Percentiles rank a stretch among this genome's conserved stretches.
Evolutionary conservation across 2,113 vertebrate genomes (phyloP).

Genomic region (Tragelaphus buxtoni): DNA sequence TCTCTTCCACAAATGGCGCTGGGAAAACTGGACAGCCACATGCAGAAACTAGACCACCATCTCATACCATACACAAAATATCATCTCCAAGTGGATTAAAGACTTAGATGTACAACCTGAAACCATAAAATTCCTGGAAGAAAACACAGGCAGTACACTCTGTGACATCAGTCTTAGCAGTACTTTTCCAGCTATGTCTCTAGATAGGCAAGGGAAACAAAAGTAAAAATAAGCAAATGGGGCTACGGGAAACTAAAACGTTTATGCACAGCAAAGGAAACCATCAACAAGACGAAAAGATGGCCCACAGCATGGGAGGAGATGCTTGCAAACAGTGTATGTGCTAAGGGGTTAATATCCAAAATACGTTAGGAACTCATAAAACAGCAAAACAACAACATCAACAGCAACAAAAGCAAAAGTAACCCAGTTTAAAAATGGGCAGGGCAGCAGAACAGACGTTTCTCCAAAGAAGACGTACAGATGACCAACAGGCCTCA

Average conservation of each 20-base stretch:
- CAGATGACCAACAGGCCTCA: background rate
- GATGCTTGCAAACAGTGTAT: background rate
- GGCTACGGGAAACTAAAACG: background rate
- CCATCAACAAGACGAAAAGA: background rate
- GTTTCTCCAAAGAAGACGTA: background rate
- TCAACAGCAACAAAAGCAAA: background rate
- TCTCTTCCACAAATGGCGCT: background rate
- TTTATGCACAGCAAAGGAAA: background rate
- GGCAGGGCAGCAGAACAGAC: background rate
- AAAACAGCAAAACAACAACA: background rate
- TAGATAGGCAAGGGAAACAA: background rate
- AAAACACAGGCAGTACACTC: background rate
- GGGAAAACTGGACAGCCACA: background rate
- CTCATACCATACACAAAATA: background rate
- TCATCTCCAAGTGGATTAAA: background rate
- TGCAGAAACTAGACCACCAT: background rate
- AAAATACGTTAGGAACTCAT: background rate
- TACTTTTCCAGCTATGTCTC: background rate
- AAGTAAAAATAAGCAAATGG: background rate
- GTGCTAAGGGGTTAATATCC: background rate
- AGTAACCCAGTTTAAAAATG: background rate
- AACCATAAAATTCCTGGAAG: background rate
- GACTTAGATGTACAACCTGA: background rate
- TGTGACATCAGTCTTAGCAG: background rate
- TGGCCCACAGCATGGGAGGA: background rate